Evolutionary conservation across 2,888 invertebrate genomes (phyloP), one percentile per base, ranked within the genome.

Genomic region (Sphaeridia pumilis): DNA sequence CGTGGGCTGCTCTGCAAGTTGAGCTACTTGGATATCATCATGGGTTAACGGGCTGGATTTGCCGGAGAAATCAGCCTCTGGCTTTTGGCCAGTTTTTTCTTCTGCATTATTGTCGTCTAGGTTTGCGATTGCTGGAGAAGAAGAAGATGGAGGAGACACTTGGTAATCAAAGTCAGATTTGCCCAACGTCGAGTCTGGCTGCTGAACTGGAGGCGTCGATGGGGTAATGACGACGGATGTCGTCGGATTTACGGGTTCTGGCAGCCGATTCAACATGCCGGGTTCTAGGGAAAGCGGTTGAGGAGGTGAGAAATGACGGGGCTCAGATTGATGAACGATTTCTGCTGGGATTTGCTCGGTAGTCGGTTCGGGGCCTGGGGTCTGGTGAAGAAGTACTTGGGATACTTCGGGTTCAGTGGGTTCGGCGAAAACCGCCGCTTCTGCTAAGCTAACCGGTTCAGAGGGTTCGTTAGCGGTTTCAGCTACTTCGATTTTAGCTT

Each of bases 201-300:
- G 2, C 7, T 41, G 51, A 17, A 59, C 57, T 3, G 59, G 59
- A n/a, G 59, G 59, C 14, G 59, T 59, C 12, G 57, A 57, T 1
- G 59, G 59, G 7, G 59, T 59, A 38, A 59, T 59, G 17, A 59
- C 57, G 17, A 59, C 59, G n/a, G 56, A 56, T 5, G 59, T 55
- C 7, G 50, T 49, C n/a, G 58, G 44, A 20, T 50, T 57, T 3
- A n/a, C n/a, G n/a, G n/a, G n/a, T n/a, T n/a, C n/a, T n/a, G n/a
- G n/a, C n/a, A n/a, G n/a, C n/a, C n/a, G n/a, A n/a, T n/a, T n/a
- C n/a, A n/a, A n/a, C n/a, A n/a, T n/a, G n/a, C n/a, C n/a, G n/a
- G n/a, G n/a, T n/a, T n/a, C n/a, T n/a, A n/a, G n/a, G n/a, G n/a
- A n/a, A n/a, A n/a, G n/a, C n/a, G n/a, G n/a, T n/a, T n/a, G n/a